These are phyloP conservation scores for Diabrotica virgifera DNA, from an alignment of 1,140 invertebrate genomes.

Conservation along the genomic window DNA sequence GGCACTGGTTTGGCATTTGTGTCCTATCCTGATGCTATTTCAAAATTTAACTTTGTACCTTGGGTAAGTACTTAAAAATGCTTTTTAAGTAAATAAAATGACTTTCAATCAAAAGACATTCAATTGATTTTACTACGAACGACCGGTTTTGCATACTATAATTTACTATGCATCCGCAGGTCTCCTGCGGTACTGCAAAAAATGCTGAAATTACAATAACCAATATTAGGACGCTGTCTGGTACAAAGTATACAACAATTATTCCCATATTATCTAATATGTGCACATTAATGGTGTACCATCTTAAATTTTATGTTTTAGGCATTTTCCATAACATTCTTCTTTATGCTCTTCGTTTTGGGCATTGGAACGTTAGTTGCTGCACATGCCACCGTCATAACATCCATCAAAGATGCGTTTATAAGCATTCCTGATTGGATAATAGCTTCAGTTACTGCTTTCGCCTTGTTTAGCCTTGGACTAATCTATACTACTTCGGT, in stretches of 20 bases:
- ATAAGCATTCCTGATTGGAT: conserved; percentile 59
- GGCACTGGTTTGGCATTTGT: conserved; percentile 79
- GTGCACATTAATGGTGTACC: neutral
- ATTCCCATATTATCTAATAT: too few relatives aligned
- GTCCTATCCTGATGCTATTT: conserved; percentile 86
- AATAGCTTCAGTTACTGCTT: conserved; percentile 59
- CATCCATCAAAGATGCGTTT: conserved; percentile 69
- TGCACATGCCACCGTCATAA: conserved; percentile 64
- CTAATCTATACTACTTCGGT: conserved; percentile 78
- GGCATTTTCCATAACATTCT: conserved; percentile 80
- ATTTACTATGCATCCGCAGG: too few relatives aligned
- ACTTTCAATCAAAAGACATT: too few relatives aligned
- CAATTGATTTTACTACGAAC: too few relatives aligned
- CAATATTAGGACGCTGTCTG: too few relatives aligned
- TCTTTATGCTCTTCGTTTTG: conserved; percentile 82
- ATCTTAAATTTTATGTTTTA: neutral
- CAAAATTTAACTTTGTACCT: conserved; percentile 72
- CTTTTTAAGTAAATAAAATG: too few relatives aligned
- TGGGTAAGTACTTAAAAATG: conserved; percentile 54
- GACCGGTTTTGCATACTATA: too few relatives aligned
- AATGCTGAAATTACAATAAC: too few relatives aligned
- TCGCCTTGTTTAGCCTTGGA: conserved; percentile 63
- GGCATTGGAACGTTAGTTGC: conserved; percentile 75
- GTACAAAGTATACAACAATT: too few relatives aligned
- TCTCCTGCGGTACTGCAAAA: too few relatives aligned